Evolutionary conservation across 2,113 vertebrate genomes (phyloP).

Genomic region (Melanerpes formicivorus): DNA sequence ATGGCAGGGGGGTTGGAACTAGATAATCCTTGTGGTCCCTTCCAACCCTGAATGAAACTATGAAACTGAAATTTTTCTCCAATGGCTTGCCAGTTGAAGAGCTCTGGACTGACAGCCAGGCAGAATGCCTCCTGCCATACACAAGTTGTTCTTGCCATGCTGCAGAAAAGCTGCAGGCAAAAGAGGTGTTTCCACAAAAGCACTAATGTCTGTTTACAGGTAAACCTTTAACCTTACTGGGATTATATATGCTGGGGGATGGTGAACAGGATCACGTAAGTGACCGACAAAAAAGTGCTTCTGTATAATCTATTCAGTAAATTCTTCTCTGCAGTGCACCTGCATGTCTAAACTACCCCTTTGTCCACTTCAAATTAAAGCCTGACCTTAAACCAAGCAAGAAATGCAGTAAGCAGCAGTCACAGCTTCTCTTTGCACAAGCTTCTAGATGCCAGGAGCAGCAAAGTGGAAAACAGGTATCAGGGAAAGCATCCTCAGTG

Average conservation of each 20-base stretch:
- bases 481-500: background rate
- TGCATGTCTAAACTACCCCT: background rate
- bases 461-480: background rate
- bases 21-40: too few relatives aligned
- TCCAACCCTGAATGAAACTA: too few relatives aligned
- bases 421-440: background rate
- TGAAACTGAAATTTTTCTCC: too few relatives aligned
- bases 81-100: background rate
- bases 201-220: background rate
- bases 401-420: background rate
- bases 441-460: background rate
- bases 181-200: background rate
- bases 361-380: background rate
- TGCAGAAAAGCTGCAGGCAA: background rate
- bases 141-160: fast-evolving
- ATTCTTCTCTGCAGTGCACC: background rate
- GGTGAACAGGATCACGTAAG: background rate
- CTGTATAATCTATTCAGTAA: background rate
- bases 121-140: background rate
- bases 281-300: background rate
- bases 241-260: background rate
- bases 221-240: background rate
- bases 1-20: too few relatives aligned
- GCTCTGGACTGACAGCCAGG: background rate
- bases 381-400: background rate